phyloP scores from a whole-genome alignment of 2,797 vertebrate genomes.

The Sebastiscus albofasciatus region DNA sequence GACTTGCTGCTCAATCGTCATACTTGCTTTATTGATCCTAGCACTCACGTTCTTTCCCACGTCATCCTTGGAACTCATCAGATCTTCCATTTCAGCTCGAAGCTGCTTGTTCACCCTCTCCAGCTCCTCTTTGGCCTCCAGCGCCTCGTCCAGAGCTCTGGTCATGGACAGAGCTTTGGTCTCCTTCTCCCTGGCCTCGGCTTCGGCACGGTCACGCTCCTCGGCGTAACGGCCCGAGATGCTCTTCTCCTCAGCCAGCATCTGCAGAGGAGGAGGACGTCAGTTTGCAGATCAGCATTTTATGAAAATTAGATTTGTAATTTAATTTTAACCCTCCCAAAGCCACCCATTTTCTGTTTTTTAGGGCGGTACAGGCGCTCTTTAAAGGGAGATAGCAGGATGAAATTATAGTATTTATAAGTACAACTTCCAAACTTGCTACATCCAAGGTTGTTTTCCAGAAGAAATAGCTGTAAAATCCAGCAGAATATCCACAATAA shows the following conservation, averaged over 20 bases:
- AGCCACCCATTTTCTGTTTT: no score
- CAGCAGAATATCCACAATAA: not conserved
- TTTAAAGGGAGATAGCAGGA: no score
- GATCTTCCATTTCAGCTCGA: constrained; percentile 96
- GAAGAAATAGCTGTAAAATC: not conserved
- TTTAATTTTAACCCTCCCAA: no score
- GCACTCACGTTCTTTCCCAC: constrained; percentile 96
- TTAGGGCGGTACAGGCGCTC: no score
- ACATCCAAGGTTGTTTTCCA: not conserved
- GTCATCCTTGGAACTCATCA: constrained; percentile 98
- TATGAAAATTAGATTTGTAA: not conserved
- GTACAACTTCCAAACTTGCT: not conserved
- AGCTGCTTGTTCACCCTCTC: constrained; percentile 95
- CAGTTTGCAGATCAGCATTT: not conserved
- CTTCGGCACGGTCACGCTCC: constrained; percentile 95
- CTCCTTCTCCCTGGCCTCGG: constrained; percentile 97
- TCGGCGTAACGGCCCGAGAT: constrained; percentile 94
- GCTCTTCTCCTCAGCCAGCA: constrained; percentile 97
- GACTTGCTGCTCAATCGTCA: not conserved
- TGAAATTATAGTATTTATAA: not conserved
- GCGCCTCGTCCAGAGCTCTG: constrained; percentile 92
- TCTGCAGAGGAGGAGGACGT: constrained; percentile 68
- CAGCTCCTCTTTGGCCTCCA: constrained; percentile 95
- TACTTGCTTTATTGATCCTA: not conserved
- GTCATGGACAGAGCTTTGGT: constrained; percentile 95